Conservation (phyloP, 2,113 vertebrate species). For the Xyrauchen texanus region DNA sequence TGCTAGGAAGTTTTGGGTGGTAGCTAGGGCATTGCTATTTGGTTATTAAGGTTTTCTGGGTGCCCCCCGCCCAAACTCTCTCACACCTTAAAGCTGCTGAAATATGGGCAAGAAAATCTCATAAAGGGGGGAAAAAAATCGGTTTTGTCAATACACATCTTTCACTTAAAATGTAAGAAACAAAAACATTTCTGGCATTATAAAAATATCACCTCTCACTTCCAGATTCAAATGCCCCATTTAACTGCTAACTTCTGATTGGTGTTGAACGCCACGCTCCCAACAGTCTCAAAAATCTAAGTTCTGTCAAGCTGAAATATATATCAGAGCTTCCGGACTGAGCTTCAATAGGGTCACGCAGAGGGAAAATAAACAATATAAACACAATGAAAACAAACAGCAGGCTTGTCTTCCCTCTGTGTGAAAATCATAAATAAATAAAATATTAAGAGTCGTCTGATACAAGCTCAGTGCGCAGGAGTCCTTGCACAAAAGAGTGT, state of each 20-base stretch:
- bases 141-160: neutral
- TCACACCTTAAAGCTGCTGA: slow-evolving; percentile 4
- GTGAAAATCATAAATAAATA: neutral
- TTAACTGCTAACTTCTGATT: neutral
- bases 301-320: neutral
- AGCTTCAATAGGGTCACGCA: neutral
- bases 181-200: no score
- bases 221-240: neutral
- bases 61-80: no score
- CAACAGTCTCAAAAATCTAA: no score
- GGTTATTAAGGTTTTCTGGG: no score
- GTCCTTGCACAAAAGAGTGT: neutral
- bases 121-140: no score
- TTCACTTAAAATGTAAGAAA: neutral
- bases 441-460: neutral
- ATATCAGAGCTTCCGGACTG: neutral
- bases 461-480: neutral
- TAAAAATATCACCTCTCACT: neutral
- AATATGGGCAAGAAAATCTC: neutral
- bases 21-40: no score
- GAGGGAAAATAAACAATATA: neutral
- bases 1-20: no score
- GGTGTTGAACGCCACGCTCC: neutral
- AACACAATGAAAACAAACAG: neutral
- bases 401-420: neutral